phyloP scores from a whole-genome alignment of 2,888 invertebrate species.

The Aleiodes leptofemur region DNA sequence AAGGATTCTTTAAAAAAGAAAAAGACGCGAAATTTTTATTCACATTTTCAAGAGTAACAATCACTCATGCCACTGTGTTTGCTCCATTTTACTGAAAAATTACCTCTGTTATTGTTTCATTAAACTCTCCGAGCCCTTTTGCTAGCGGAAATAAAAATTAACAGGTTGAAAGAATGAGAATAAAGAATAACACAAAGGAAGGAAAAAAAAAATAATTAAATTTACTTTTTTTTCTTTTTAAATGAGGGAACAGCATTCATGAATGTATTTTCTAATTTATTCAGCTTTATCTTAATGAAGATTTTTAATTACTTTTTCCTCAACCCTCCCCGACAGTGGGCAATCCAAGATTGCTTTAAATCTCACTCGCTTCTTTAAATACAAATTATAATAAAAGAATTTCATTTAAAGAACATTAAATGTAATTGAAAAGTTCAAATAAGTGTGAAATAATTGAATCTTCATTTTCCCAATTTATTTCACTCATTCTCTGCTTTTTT shows the following conservation, averaged over 20 bases:
- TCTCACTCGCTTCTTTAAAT: constrained; percentile 40
- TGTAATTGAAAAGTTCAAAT: constrained; percentile 30
- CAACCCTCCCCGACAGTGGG: constrained; percentile 34
- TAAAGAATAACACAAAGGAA: background rate
- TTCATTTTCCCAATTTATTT: background rate
- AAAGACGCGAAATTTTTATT: background rate
- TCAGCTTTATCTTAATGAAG: constrained; percentile 64
- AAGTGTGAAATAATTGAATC: constrained; percentile 32
- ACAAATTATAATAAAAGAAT: constrained; percentile 30
- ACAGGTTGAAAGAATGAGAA: constrained; percentile 6
- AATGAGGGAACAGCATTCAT: constrained; percentile 16
- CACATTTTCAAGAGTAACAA: background rate
- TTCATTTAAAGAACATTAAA: constrained; percentile 44
- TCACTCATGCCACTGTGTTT: background rate
- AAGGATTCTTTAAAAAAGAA: background rate
- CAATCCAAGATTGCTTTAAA: constrained; percentile 43
- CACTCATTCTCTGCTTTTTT: background rate
- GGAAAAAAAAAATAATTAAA: constrained; percentile 11
- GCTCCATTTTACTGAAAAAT: background rate
- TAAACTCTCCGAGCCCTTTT: constrained; percentile 41
- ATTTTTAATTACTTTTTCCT: constrained; percentile 65
- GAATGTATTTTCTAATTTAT: constrained; percentile 67
- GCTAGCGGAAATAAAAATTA: constrained; percentile 5
- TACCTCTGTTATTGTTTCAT: constrained; percentile 52
- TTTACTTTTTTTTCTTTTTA: constrained; percentile 25